Evolutionary conservation across 2,888 invertebrate species (phyloP), one percentile per base, ranked within the genome.

Genomic region (Ceramica pisi): DNA sequence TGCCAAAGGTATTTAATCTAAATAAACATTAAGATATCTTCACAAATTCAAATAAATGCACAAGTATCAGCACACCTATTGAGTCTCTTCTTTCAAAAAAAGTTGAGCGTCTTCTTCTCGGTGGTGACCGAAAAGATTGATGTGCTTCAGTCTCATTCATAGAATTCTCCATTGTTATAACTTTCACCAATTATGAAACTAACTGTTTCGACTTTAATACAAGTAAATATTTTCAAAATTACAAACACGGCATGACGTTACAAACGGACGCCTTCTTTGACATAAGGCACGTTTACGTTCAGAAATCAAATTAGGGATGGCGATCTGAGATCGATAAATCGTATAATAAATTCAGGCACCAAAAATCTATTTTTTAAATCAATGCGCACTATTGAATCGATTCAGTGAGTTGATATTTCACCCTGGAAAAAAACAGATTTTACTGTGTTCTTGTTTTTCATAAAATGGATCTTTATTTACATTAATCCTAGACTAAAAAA

Each of bases 71-170:
- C 88, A 71, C 72, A 95, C 95, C 92, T 81, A 94, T 81, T 53
- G 95, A 95, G 81, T 95, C 94, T 71, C 95, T 90, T 80, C 92
- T 91, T 83, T 94, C 94, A 80, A 95, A 95, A 78, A 95, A 95
- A 16, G 95, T 95, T 51, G 95, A 95, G 41, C 95, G 90, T 87
- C 95, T 90, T 69, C 95, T 90, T 62, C 92, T 89, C 21, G 95
- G 95, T 50, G 95, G 95, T 19, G 95, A 95, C 21, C 88, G 89
- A 86, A 94, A 91, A 23, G 92, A 88, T 79, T 92, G 89, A 56
- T 93, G 90, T 26, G 75, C 80, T 76, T 92, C 93, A 64, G 80
- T 89, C 78, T 94, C 92, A 68, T 83, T 90, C 6, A 85, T 79
- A 19, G 93, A 92, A 84, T 87, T 92, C 74, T 95, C 94, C 95